Base-by-base conservation (phyloP, 2,113 vertebrate species). In the Todiramphus chloris region DNA sequence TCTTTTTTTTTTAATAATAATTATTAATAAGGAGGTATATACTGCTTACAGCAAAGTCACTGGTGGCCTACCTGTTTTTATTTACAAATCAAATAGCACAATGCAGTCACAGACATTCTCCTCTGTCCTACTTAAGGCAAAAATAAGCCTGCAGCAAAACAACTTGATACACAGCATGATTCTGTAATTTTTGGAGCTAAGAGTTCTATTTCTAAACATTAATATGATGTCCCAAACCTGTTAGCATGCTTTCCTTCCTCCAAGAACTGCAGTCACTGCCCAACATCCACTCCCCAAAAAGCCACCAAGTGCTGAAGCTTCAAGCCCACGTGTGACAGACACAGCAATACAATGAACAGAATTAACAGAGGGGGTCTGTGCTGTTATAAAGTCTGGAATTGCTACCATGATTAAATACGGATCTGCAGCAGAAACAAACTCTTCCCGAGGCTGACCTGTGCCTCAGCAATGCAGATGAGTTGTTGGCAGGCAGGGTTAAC, bases 131-230 rank as follows among this genome's bases (percentile, higher is more conserved):
- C 62, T 75, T 69, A 70, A 11, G 50, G 60, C 51, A 91, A 83
- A 93, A 69, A 63, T 69, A 87, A 83, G 64, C 81, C 77, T 84
- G 87, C 55, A 89, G 84, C 77, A 87, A 89, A 93, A 81, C 23
- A 0, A 46, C 73, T 74, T 43, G n/a, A 46, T 75, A 59, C 23
- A 68, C 39, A 76, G 53, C 39, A 63, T 14, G 35, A 44, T 66
- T 83, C 76, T 74, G 21, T 74, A 58, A 53, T 33, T 92, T 92
- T 37, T 6, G 1, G 46, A 82, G 70, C 67, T 55, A 68, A 31
- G 13, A 58, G 24, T 15, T 82, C 43, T 84, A 58, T 78, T 91
- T 86, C 55, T 59, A 93, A 78, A 37, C 35, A 77, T 74, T 83
- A 80, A 83, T 69, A 62, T 33, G 33, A 43, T 28, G 16, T 27